Evolutionary conservation across 2,888 invertebrate species (phyloP), one percentile per base, ranked within the genome.

Genomic region (Orchesella flavescens): DNA sequence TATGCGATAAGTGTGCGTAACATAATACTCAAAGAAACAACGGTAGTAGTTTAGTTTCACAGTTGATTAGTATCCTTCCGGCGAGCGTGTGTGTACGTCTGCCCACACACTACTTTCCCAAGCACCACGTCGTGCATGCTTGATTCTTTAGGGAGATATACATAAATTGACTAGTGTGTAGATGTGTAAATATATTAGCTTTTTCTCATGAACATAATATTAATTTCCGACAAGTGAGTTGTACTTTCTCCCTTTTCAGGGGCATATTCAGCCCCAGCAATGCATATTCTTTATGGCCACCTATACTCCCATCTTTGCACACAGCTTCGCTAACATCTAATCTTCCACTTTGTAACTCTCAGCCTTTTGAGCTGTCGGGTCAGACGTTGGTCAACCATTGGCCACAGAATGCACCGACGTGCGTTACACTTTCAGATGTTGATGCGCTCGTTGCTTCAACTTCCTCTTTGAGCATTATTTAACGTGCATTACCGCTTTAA

Each of bases 11-110:
- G n/a, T 53, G 5, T 19, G 17, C 17, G 57, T 57, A 57, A 57
- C 57, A 57, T 57, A 19, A 57, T 57, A 1, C 57, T 57, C 57
- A 17, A 5, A 57, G 5, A 57, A 57, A 13, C 46, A 46, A 46
- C 9, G 53, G 53, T n/a, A 17, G 15, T 65, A 23, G 44, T 68
- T 46, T 57, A 73, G 75, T 84, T 86, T 86, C 76, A 71, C 84
- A 86, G 82, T 81, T 81, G 84, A 85, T 85, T 85, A 84, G 78
- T 49, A 69, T 84, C 80, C 86, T 85, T 85, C 85, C 85, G 84
- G 74, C 23, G 59, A 78, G 44, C 65, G 76, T 74, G 77, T 68
- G 12, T 59, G 74, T 71, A 78, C 76, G 72, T 75, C 77, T 59
- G 59, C 57, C 66, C 19, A 57, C 63, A 69, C 57, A 63, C 79